Percentiles rank a stretch among this genome's conserved stretches.
Conservation (phyloP, 2,113 vertebrate genomes). For the Nothoprocta perdicaria region DNA sequence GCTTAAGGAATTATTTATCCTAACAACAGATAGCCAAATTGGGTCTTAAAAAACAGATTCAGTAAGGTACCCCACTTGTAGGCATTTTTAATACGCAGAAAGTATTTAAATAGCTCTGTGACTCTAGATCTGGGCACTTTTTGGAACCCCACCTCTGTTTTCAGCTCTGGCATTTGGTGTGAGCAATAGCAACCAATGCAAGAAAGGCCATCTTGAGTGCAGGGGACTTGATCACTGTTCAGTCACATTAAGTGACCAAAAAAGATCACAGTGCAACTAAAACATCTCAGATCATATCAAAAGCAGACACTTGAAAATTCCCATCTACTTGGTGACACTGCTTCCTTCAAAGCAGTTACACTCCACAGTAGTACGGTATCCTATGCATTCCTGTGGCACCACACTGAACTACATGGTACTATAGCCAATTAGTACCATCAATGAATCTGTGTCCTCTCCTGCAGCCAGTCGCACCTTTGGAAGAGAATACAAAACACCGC, state of each 20-base stretch:
- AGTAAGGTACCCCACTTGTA: not conserved
- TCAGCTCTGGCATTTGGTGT: not conserved
- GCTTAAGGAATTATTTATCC: not conserved
- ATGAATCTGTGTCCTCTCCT: not conserved
- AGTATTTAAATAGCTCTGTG: not conserved
- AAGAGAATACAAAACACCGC: slow-evolving; percentile 34
- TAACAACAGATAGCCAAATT: not conserved
- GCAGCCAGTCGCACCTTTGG: slow-evolving; percentile 7
- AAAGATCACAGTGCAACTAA: not conserved
- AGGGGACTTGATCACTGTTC: not conserved
- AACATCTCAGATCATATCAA: not conserved
- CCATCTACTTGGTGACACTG: not conserved
- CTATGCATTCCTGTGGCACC: not conserved
- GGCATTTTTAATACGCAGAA: not conserved
- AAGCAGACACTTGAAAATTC: not conserved
- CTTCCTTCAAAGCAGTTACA: slow-evolving; percentile 6
- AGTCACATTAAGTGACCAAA: not conserved
- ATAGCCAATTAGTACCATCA: not conserved
- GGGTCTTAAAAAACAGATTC: not conserved
- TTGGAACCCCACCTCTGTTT: not conserved
- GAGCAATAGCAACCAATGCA: not conserved
- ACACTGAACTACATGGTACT: not conserved
- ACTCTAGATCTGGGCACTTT: not conserved
- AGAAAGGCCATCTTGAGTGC: not conserved
- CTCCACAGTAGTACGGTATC: too few species aligned